Base-by-base conservation (phyloP, 1,140 invertebrate genomes). In the Heliconius himera region DNA sequence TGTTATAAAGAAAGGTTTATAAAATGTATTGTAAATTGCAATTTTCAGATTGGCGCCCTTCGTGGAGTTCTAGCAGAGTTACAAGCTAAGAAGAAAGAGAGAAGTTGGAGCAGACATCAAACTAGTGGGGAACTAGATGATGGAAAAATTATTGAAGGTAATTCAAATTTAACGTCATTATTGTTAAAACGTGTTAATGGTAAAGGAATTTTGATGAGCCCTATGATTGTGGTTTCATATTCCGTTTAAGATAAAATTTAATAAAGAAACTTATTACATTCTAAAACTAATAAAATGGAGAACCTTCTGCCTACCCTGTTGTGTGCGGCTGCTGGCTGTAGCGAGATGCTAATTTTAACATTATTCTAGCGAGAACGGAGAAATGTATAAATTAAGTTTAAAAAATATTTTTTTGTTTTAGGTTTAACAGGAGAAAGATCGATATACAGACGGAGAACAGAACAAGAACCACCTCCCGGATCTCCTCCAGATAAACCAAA, bases 81-180 rank as follows among this genome's bases (percentile, higher is more conserved):
- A 41, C 97, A 99, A 95, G 98, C 98, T 0, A 98, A 99, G 95
- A 97, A 97, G 83, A 98, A 98, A 84, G 99, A 99, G 88, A 95
- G 99, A 11, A 97, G 98, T 84, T 99, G 99, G 99, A 95, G 97
- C 38, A 96, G 97, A 80, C 97, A 99, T 94, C 98, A 99, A 94
- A 99, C 98, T 0, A 97, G 97, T 72, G 99, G 99, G 0, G 99
- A 99, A 92, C 93, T 99, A 38, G 99, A 99, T 89, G 99, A 99
- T 88, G 96, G 96, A 0, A 99, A 99, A 93, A 95, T 99, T 73
- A 99, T 99, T 87, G 99, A 99, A 96, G 98, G 97, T 95, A 82
- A 13, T 13, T 46, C 13, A 46, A 46, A 36, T 36, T 36, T 36
- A 36, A 36, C 0, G 33, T 36, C 6, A 36, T 8, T 8, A 36